A percentile compares a stretch with the other conserved stretches of the same genome.
These are phyloP conservation scores for Pseudomyrmex pallidus DNA, from an alignment of 1,140 invertebrate genomes.

Conservation along the genomic window DNA sequence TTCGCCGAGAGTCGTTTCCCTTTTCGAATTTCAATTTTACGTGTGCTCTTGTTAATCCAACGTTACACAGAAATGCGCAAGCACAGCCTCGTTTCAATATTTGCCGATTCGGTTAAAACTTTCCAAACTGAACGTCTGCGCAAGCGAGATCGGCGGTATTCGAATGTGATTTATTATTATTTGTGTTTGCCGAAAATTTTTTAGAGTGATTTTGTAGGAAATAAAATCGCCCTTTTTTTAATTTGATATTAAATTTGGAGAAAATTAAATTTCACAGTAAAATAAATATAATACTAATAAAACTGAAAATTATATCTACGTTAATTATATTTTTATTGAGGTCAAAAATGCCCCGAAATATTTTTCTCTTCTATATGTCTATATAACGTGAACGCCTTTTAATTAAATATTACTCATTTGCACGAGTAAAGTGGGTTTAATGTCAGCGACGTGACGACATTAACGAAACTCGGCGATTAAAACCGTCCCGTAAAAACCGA, in stretches of 20 bases:
- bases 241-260: not conserved
- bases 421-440: constrained; percentile 44
- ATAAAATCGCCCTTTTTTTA: not conserved
- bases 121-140: constrained; percentile 11
- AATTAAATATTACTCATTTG: constrained; percentile 60
- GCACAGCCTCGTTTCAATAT: constrained; percentile 42
- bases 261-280: not conserved
- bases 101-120: constrained; percentile 45
- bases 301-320: too few relatives aligned
- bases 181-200: constrained; percentile 16
- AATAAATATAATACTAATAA: not conserved
- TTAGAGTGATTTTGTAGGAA: not conserved
- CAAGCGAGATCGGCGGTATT: not conserved
- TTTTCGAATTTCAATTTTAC: constrained; percentile 52
- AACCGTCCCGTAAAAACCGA: constrained; percentile 55
- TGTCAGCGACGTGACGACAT: constrained; percentile 52
- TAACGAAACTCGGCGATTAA: constrained; percentile 56
- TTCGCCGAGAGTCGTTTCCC: constrained; percentile 17
- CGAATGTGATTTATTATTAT: constrained; percentile 44
- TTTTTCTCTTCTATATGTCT: constrained; percentile 1
- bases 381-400: constrained; percentile 12
- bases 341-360: not conserved
- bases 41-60: constrained; percentile 52
- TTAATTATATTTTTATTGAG: not conserved
- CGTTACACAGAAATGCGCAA: constrained; percentile 51